phyloP scores from a whole-genome alignment of 2,888 invertebrate genomes.

The Epistrophe eligans region DNA sequence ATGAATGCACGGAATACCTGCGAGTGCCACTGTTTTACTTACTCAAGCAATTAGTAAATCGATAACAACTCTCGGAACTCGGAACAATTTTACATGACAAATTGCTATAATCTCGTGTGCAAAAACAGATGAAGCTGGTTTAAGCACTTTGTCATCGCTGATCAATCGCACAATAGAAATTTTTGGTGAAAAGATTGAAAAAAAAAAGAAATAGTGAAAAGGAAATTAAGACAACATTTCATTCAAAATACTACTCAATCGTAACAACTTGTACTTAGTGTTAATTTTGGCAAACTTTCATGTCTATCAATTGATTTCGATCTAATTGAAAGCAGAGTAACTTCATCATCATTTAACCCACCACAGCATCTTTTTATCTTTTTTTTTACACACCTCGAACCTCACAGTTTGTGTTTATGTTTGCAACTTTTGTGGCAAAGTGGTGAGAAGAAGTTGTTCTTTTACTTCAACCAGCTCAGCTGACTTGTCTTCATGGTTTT shows the following conservation, averaged over 20 bases:
- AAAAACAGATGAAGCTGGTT: not conserved
- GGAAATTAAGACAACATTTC: slow-evolving; percentile 19
- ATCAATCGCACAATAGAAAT: slow-evolving; percentile 13
- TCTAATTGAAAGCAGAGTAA: slow-evolving; percentile 53
- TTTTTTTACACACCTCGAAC: slow-evolving; percentile 36
- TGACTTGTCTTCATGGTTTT: slow-evolving; percentile 22
- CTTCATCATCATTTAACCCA: slow-evolving; percentile 27
- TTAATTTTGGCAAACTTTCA: slow-evolving; percentile 36
- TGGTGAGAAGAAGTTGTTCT: slow-evolving; percentile 60
- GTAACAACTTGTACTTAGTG: slow-evolving; percentile 29
- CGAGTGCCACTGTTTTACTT: slow-evolving; percentile 44
- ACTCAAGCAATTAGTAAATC: slow-evolving; percentile 55
- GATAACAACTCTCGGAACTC: slow-evolving; percentile 54
- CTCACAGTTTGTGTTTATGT: not conserved
- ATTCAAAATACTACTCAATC: not conserved
- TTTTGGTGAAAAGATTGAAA: slow-evolving; percentile 28
- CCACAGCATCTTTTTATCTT: slow-evolving; percentile 24
- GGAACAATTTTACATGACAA: slow-evolving; percentile 56
- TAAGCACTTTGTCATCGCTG: slow-evolving; percentile 35
- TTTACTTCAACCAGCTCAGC: slow-evolving; percentile 27
- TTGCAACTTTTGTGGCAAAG: slow-evolving; percentile 23
- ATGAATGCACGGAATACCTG: slow-evolving; percentile 8
- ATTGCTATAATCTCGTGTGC: slow-evolving; percentile 13
- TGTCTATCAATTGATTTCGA: slow-evolving; percentile 35
- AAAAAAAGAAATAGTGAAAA: slow-evolving; percentile 20